phyloP scores from a whole-genome alignment of 2,888 invertebrate genomes.

The Chouioia cunea region DNA sequence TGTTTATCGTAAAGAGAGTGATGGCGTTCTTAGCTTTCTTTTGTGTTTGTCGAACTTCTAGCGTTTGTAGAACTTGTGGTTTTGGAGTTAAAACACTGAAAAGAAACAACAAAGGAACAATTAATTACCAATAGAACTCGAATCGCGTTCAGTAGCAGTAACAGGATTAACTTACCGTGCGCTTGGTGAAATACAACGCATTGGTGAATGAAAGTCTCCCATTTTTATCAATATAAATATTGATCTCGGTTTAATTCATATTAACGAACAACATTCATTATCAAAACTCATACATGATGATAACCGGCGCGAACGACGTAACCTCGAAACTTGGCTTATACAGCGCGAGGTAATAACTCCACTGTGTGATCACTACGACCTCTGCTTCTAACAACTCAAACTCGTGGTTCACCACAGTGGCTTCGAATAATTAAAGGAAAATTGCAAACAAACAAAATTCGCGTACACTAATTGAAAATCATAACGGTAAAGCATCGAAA shows the following conservation, averaged over 20 bases:
- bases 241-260: background rate
- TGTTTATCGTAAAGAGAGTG: constrained; percentile 75
- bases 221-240: constrained; percentile 46
- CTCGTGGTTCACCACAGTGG: too few relatives aligned
- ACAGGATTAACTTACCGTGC: constrained; percentile 55
- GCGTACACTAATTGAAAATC: too few relatives aligned
- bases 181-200: constrained; percentile 62
- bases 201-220: constrained; percentile 62
- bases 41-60: constrained; percentile 71
- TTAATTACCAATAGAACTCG: background rate
- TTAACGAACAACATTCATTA: background rate
- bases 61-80: constrained; percentile 71
- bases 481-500: too few relatives aligned
- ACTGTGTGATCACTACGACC: too few relatives aligned
- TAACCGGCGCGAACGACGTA: constrained; percentile 10
- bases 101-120: constrained; percentile 19
- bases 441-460: too few relatives aligned
- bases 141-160: background rate
- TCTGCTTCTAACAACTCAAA: too few relatives aligned
- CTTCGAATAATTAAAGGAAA: too few relatives aligned
- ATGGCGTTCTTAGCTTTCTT: constrained; percentile 71
- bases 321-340: constrained; percentile 7
- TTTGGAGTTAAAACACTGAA: constrained; percentile 63
- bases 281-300: background rate
- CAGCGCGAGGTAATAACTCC: too few relatives aligned